Evolutionary conservation across 2,797 vertebrate genomes (phyloP).

Genomic region (Odontamblyopus rebecca): DNA sequence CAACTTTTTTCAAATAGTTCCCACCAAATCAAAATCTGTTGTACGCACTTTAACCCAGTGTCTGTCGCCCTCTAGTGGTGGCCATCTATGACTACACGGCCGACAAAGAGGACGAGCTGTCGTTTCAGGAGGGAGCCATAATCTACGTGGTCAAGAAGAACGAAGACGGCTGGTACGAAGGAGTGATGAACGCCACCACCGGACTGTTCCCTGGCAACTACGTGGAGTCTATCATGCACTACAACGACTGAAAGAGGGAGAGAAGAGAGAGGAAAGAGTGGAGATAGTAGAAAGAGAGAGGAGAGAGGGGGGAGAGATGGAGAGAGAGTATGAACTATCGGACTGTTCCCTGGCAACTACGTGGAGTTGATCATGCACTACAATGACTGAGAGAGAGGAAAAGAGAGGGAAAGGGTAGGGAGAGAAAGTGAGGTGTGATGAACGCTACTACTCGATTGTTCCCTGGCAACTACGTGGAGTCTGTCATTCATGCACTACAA

Average conservation of each 20-base stretch:
- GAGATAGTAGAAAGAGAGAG: neutral
- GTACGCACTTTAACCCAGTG: neutral
- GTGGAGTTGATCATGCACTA: too few species aligned
- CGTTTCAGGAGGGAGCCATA: slow-evolving; percentile 95
- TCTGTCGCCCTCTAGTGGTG: slow-evolving; percentile 82
- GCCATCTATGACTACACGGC: slow-evolving; percentile 94
- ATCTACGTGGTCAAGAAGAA: slow-evolving; percentile 98
- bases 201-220: slow-evolving; percentile 98
- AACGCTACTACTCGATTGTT: too few species aligned
- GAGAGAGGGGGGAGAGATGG: neutral
- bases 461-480: too few species aligned
- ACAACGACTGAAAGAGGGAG: slow-evolving; percentile 76
- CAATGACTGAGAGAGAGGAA: too few species aligned
- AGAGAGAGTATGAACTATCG: too few species aligned
- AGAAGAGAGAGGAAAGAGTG: neutral
- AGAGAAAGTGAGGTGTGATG: too few species aligned
- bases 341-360: too few species aligned
- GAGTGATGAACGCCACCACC: slow-evolving; percentile 90
- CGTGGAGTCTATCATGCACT: slow-evolving; percentile 96
- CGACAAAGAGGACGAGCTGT: slow-evolving; percentile 96
- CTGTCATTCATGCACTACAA: too few species aligned
- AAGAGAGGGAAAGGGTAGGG: too few species aligned
- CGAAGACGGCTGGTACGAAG: slow-evolving; percentile 96
- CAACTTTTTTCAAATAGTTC: too few species aligned
- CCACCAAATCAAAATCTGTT: too few species aligned